Conservation (phyloP, 2,888 invertebrate genomes). For the Ceriagrion tenellum region DNA sequence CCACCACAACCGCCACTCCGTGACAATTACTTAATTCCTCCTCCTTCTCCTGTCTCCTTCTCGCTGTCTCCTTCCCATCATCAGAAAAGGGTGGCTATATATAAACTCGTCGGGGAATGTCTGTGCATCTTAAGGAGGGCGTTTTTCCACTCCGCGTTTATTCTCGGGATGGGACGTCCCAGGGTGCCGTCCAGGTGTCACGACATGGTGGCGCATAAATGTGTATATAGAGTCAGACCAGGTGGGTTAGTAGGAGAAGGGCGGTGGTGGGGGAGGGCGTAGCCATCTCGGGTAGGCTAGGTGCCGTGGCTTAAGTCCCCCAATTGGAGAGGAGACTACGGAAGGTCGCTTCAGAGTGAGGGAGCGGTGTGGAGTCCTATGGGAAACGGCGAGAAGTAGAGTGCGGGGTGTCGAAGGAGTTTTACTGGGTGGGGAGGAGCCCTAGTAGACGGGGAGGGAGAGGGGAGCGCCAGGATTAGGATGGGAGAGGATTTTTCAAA, state of each 20-base stretch:
- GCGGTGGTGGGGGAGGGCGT: neutral
- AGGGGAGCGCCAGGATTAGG: neutral
- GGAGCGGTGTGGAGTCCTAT: neutral
- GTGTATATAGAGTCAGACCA: neutral
- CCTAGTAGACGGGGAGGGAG: too few relatives aligned
- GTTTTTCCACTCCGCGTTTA: constrained; percentile 32
- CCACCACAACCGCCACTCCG: neutral
- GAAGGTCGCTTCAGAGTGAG: neutral
- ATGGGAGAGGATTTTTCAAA: neutral
- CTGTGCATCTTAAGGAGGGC: constrained; percentile 48
- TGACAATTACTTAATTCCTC: constrained; percentile 63
- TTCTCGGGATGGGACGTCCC: constrained; percentile 36
- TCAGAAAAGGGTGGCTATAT: constrained; percentile 38
- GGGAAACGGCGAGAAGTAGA: neutral
- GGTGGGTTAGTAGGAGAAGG: neutral
- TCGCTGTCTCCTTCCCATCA: neutral
- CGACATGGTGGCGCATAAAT: constrained; percentile 41
- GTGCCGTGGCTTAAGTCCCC: neutral
- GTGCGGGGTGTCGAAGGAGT: neutral
- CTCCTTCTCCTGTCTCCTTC: constrained; percentile 18
- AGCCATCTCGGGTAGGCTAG: neutral
- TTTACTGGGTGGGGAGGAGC: neutral
- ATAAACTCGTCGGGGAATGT: constrained; percentile 45
- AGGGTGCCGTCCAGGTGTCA: constrained; percentile 41
- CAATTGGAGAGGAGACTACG: neutral